Evolutionary conservation across 2,888 invertebrate genomes (phyloP).

Genomic region (Agriotes lineatus): DNA sequence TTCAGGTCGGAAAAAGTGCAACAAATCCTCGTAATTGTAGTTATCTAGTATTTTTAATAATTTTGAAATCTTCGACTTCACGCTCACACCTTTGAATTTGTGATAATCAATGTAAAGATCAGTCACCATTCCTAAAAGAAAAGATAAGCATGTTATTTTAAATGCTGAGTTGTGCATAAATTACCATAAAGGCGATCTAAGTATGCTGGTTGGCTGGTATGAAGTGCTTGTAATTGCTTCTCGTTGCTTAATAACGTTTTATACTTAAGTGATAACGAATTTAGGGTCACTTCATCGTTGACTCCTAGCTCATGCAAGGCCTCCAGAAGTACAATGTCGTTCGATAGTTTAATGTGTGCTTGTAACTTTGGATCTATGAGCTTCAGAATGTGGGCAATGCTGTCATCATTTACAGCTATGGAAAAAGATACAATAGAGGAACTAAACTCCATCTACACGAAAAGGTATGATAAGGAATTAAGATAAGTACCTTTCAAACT

Average conservation of each 20-base stretch:
- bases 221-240: slow-evolving; percentile 68
- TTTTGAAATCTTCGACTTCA: slow-evolving; percentile 70
- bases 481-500: too few species aligned
- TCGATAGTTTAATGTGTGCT: slow-evolving; percentile 70
- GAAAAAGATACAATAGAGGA: too few species aligned
- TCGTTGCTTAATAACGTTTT: slow-evolving; percentile 71
- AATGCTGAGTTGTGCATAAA: too few species aligned
- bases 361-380: slow-evolving; percentile 75
- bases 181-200: slow-evolving; percentile 74
- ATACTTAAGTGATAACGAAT: slow-evolving; percentile 72
- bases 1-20: slow-evolving; percentile 65
- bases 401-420: slow-evolving; percentile 75
- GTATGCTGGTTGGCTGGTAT: slow-evolving; percentile 71
- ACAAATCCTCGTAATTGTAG: slow-evolving; percentile 71
- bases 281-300: slow-evolving; percentile 68
- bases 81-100: slow-evolving; percentile 77
- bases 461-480: too few species aligned
- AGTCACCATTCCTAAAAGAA: slow-evolving; percentile 73
- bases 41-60: slow-evolving; percentile 70
- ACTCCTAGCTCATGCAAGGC: slow-evolving; percentile 74
- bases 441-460: too few species aligned
- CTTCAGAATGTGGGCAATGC: slow-evolving; percentile 72
- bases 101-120: slow-evolving; percentile 78
- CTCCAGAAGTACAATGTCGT: slow-evolving; percentile 68
- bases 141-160: background rate